Base-by-base conservation (phyloP, 64 coral and sea anemone species). In the Orbicella faveolata region DNA sequence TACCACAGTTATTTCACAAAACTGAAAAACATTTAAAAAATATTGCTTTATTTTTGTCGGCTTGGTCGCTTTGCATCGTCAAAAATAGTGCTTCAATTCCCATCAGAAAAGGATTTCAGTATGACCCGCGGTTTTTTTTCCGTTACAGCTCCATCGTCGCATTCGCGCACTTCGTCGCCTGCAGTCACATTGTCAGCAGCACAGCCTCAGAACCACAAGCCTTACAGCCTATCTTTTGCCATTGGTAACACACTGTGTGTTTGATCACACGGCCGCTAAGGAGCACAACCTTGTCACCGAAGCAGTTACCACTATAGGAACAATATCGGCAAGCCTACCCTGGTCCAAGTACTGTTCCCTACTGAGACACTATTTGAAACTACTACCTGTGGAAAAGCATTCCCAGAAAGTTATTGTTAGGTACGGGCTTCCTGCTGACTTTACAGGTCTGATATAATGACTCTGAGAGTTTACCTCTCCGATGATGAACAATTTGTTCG, bases 211-310 rank as follows among this genome's bases (percentile, higher is more conserved):
- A 52, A 88, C 89, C 16, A 70, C 76, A 70, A 96, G 94, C 1
- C 77, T 99, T 26, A 75, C 83, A 2, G 55, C 91, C 57, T 95
- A 91, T 75, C 54, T 99, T 78, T 90, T 99, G 73, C 97, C 97
- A 36, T 69, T 99, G 21, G 94, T 90, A 67, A 99, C 97, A 39
- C 90, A 89, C 20, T 99, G 90, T 74, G 67, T 99, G 74, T 85
- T 91, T 41, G 94, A 95, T 57, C 89, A 96, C 85, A 95, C 83
- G 37, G 87, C 70, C 34, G 84, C 76, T 36, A 92, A 96, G 66
- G 94, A 99, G 19, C 91, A 96, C 73, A 96, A 99, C 73, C 63
- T 96, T 39, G 85, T 96, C 8, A 96, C 83, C 2, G 90, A 99
- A 75, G 97, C 91, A 53, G 83, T 99, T 35, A 78, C 91, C 67